Evolutionary conservation across 2,888 invertebrate species (phyloP), one percentile per base, ranked within the genome.

Genomic region (Oxytorus armatus): DNA sequence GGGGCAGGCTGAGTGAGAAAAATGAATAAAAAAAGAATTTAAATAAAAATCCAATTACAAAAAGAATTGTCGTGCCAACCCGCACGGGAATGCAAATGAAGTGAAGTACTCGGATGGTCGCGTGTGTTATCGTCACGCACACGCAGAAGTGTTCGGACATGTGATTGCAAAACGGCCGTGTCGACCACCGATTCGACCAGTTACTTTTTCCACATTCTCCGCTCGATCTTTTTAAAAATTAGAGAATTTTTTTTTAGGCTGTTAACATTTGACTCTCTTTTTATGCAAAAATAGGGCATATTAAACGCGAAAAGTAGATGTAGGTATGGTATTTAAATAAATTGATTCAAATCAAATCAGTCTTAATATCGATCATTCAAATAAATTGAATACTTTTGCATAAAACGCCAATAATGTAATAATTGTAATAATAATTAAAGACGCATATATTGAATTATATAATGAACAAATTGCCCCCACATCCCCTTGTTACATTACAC

Each of bases 41-140:
- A 59, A 70, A 70, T 59, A 49, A 70, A 70, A 70, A 59, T 61
- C 61, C 42, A 73, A 75, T 44, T 36, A 84, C 85, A 86, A 86
- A 84, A 82, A 79, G 70, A 80, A 77, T 36, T 11, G 59, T 59
- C 59, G 47, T 53, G 77, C 75, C 63, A 79, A n/a, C n/a, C 76
- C 83, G 57, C 73, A 25, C 65, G 25, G 55, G 85, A 86, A 86
- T 86, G 86, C 83, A 85, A 87, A 87, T 87, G 86, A 83, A 85
- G 82, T 55, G 82, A 81, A 80, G 84, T 86, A 83, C 81, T 36
- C 55, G 61, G 25, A 33, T 36, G 21, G 8, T 39, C 16, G 14
- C 23, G 25, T 36, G 25, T 42, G 33, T 59, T 23, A 16, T 83
- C 81, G 77, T 78, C 76, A 29, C 53, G 53, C 63, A 79, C 75